These are phyloP conservation scores for Bombus difficillimus DNA, from an alignment of 1,140 invertebrate genomes.

Conservation along the genomic window DNA sequence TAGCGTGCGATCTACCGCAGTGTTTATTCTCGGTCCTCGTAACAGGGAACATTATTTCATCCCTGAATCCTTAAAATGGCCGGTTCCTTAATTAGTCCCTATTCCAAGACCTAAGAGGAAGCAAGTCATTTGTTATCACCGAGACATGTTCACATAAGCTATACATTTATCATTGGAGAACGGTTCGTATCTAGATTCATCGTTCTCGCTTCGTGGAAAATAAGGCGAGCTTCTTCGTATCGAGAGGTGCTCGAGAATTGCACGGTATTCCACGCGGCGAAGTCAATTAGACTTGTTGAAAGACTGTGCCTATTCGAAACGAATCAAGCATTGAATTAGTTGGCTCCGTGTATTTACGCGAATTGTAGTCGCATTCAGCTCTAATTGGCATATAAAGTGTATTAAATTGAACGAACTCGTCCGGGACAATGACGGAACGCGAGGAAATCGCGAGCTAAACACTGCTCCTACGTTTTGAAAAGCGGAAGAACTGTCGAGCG, in stretches of 20 bases:
- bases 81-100: conserved; percentile 29
- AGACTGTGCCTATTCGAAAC: neutral
- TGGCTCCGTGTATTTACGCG: neutral
- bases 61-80: neutral
- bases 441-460: neutral
- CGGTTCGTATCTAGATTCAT: neutral
- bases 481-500: neutral
- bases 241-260: neutral
- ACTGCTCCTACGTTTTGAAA: neutral
- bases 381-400: neutral
- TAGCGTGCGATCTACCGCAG: neutral
- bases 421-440: neutral
- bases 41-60: neutral
- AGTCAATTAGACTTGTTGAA: conserved; percentile 20
- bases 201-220: neutral
- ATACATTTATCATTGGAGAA: neutral
- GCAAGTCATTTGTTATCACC: conserved; percentile 8
- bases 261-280: too few relatives aligned
- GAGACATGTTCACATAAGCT: neutral
- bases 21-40: neutral
- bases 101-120: neutral
- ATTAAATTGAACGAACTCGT: neutral
- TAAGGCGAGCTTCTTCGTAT: neutral
- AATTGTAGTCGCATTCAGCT: neutral
- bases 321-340: neutral